These are phyloP conservation scores for Trachymyrmex cornetzi DNA, from an alignment of 1,140 invertebrate species.

Conservation along the genomic window DNA sequence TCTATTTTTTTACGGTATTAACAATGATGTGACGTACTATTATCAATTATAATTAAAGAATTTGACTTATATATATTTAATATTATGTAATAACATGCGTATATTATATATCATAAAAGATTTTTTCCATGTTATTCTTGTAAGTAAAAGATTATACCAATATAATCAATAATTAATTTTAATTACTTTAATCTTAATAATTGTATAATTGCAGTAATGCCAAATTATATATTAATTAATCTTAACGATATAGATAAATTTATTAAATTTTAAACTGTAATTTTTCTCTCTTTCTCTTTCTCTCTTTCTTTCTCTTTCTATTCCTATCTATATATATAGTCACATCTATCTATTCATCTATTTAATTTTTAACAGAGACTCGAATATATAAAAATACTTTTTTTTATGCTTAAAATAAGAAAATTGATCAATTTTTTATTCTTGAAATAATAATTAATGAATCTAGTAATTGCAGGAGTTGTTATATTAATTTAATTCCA, in stretches of 20 bases:
- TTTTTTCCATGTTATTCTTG: not conserved
- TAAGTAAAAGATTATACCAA: not conserved
- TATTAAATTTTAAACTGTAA: not conserved
- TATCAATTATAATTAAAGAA: not conserved
- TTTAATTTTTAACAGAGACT: not conserved
- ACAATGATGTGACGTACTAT: not conserved
- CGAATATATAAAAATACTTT: not conserved
- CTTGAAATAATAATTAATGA: not conserved
- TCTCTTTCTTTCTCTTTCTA: not conserved
- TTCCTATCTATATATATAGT: too few relatives aligned
- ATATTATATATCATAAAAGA: not conserved
- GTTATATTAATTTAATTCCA: slow-evolving; percentile 29
- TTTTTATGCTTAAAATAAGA: not conserved
- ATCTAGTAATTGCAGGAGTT: not conserved
- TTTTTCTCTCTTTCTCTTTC: not conserved
- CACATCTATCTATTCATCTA: not conserved
- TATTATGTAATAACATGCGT: not conserved
- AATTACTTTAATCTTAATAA: not conserved
- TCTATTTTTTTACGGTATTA: not conserved
- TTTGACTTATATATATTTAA: not conserved
- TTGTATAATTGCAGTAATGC: not conserved
- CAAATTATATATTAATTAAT: not conserved
- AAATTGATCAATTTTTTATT: not conserved
- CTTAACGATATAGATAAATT: not conserved
- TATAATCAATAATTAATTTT: not conserved